Percentiles rank a stretch among this genome's conserved stretches.
phyloP scores from a whole-genome alignment of 2,888 invertebrate genomes.

The Ethmia dodecea region DNA sequence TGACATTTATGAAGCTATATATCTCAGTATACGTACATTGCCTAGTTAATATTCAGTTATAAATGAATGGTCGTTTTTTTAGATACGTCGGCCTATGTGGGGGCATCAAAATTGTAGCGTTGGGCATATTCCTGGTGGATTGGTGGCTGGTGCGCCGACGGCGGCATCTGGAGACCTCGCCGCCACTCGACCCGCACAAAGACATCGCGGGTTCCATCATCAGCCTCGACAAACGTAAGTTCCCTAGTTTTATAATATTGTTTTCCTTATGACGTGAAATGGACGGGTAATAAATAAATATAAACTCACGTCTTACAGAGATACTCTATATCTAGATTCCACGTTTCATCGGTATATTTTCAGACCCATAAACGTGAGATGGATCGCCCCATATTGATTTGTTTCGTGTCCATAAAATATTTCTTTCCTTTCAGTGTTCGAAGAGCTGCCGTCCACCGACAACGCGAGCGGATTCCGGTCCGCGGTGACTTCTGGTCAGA shows the following conservation, averaged over 20 bases:
- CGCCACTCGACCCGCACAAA: slow-evolving; percentile 76
- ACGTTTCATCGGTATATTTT: too few relatives aligned
- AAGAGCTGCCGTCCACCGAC: slow-evolving; percentile 81
- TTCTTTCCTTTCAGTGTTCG: slow-evolving; percentile 79
- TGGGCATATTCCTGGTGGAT: slow-evolving; percentile 90
- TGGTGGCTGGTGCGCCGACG: slow-evolving; percentile 92
- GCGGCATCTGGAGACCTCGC: slow-evolving; percentile 77
- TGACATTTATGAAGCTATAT: too few relatives aligned
- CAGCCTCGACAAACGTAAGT: slow-evolving; percentile 88
- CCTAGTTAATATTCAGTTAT: too few relatives aligned
- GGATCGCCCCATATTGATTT: too few relatives aligned
- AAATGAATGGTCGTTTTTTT: slow-evolving; percentile 1
- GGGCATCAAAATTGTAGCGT: slow-evolving; percentile 90
- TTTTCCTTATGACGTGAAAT: too few relatives aligned
- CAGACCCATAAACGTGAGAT: too few relatives aligned
- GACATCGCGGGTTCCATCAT: slow-evolving; percentile 88
- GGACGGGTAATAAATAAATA: too few relatives aligned
- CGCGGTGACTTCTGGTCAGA: slow-evolving; percentile 53
- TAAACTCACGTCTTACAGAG: too few relatives aligned
- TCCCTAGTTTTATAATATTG: too few relatives aligned
- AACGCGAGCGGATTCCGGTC: slow-evolving; percentile 70
- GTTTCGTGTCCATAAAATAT: background rate
- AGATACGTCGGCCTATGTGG: slow-evolving; percentile 94
- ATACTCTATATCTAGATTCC: too few relatives aligned
- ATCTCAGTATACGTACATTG: too few relatives aligned